These are phyloP conservation scores for Dicerorhinus sumatrensis DNA, from an alignment of 2,113 vertebrate species.

Conservation along the genomic window DNA sequence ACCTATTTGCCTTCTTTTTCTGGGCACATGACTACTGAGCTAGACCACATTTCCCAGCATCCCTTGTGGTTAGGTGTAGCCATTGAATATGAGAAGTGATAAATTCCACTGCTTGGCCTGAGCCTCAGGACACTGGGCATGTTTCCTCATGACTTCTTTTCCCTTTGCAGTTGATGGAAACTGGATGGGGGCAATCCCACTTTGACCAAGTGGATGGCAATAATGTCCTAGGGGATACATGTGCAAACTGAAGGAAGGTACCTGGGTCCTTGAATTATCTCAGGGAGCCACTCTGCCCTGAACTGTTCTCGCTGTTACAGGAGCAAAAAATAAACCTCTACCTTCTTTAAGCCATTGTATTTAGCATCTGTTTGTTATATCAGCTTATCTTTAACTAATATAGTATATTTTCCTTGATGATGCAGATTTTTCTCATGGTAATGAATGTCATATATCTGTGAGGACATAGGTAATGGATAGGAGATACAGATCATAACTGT, in stretches of 20 bases:
- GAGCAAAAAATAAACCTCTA: neutral
- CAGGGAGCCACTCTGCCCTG: neutral
- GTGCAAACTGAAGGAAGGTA: neutral
- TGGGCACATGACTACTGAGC: neutral
- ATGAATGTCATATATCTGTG: neutral
- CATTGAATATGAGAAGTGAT: neutral
- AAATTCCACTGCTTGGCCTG: neutral
- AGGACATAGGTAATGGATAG: neutral
- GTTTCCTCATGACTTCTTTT: neutral
- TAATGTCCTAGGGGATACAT: neutral
- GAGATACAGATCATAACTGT: neutral
- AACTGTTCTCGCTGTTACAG: neutral
- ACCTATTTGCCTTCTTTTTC: constrained; percentile 25
- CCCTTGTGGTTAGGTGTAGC: neutral
- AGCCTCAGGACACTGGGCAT: neutral
- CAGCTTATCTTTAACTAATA: neutral
- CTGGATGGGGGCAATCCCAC: no score
- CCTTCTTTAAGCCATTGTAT: constrained; percentile 5
- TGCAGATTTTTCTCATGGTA: constrained; percentile 4
- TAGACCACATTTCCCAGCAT: neutral
- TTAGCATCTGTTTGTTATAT: neutral
- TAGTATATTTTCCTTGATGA: constrained; percentile 9
- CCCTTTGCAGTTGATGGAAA: neutral
- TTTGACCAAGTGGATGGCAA: neutral
- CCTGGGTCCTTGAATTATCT: neutral